Evolutionary conservation across 2,113 vertebrate species (phyloP), one percentile per base, ranked within the genome.

Genomic region (Carollia perspicillata): DNA sequence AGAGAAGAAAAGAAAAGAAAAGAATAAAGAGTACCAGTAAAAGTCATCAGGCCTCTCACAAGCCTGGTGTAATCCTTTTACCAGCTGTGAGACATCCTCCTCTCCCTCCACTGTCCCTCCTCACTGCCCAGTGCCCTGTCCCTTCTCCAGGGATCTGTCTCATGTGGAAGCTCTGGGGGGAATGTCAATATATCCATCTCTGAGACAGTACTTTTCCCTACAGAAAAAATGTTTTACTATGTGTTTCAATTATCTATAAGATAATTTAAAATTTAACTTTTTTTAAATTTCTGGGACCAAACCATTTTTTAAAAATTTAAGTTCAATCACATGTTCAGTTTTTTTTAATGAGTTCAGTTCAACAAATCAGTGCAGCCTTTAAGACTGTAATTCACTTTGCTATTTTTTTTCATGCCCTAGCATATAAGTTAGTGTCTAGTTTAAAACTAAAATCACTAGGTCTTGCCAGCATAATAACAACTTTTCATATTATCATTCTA

Each of bases 261-360:
- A 12, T 58, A 93, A 68, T 68, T 89, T 42, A 83, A 83, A 22
- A 78, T 89, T 37, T 89, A 4, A 89, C 13, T 55, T 47, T 83
- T 96, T 95, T 44, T 4, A 12, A 55, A 92, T 86, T 95, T 89
- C 26, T 77, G 37, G 28, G 44, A 49, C 33, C 10, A 94, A 88
- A 55, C 7, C 1, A 78, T 13, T 80, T 42, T 7, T 79, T 42
- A 20, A 47, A 72, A 96, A 69, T 71, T 28, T 89, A 69, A 23
- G 33, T 49, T 85, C 18, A 13, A 90, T n/a, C 30, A 53, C 3
- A 58, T 26, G 74, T 18, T 53, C 7, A 16, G 23, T 44, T 92
- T 91, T 75, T 79, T 2, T 16, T 81, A 87, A 53, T 20, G 1
- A 71, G n/a, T 84, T 91, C 30, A 53, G 47, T 22, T 95, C 47